Base-by-base conservation (phyloP, 2,797 vertebrate genomes). In the Sandelia bainsii region DNA sequence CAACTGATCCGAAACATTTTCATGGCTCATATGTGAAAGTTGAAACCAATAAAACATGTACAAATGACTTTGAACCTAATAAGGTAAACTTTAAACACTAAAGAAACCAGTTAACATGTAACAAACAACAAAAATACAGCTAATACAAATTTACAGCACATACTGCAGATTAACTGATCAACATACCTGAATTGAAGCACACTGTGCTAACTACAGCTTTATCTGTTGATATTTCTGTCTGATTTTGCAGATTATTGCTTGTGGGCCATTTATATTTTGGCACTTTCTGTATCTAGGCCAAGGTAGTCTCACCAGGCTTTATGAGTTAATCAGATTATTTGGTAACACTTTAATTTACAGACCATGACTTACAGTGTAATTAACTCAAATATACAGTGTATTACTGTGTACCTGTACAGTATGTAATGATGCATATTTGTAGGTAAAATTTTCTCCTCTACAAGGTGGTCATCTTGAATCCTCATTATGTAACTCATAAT, bases 231-330 rank as follows among this genome's bases (percentile, higher is more conserved):
- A 19, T 64, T 61, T 44, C 11, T 23, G 27, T 16, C 17, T 40
- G 19, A 12, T 37, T 51, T 54, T 20, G 39, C 27, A 32, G 27
- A 45, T 13, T 16, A 8, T 8, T 17, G 17, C 32, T 29, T 48
- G 13, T 71, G 65, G 53, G 51, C 37, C 34, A 40, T 72, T 39
- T 52, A 22, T 48, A 66, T 63, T 61, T 53, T 51, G 40, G 48
- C 68, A 87, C 80, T 83, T 87, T 87, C 66, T 56, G 65, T 70
- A 90, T 91, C 54, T 87, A 75, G 91, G 90, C 34, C 87, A 87
- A 82, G 75, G 77, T 77, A 56, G 27, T 69, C 60, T 83, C 59
- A 71, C 57, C 56, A 81, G 46, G 71, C 74, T 72, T 27, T 54
- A 69, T 51, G 79, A 77, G 23, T 72, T 77, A 73, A 82, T 62